Evolutionary conservation across 64 coral and sea anemone genomes (phyloP), one percentile per base, ranked within the genome.

Genomic region (Anthopleura sola): DNA sequence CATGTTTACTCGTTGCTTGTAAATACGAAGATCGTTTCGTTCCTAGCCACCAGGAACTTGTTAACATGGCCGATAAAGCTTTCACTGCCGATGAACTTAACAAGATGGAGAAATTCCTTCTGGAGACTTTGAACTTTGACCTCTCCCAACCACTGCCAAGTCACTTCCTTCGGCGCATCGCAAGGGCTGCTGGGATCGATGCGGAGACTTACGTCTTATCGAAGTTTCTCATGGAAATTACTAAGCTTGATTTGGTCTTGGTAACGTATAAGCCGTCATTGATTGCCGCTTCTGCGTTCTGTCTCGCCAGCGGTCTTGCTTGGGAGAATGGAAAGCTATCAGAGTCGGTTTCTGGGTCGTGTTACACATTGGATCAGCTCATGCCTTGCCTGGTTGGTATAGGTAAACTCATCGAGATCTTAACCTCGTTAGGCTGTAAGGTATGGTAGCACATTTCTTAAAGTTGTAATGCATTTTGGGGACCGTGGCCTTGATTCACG

Each of bases 21-120:
- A 83, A 83, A 38, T 83, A 83, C 50, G 82, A 83, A 60, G 82
- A 83, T 34, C 48, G 82, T 20, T 83, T 83, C 23, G 82, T 83
- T 56, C 82, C 82, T 15, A 49, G 49, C 26, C 82, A 60, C 11
- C 23, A 54, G 9, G 82, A 83, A 19, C 82, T 83, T 3, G 50
- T 83, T 83, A 29, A 20, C n/a, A 83, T 83, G 82, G 82, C 82
- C 5, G 82, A 83, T 18, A 38, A 83, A 34, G 82, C 82, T 10
- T 83, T 83, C 23, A 24, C 48, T 37, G 49, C 24, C n/a, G 13
- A 28, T 23, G 82, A 83, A 57, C 51, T 83, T 2, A 83, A 34
- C 21, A 38, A 83, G 21, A 83, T 83, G 82, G 82, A 83, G 55
- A 83, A 53, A 37, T 6, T 24, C 32, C 44, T 83, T 31, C 50